phyloP scores from a whole-genome alignment of 1,140 invertebrate genomes.

The Tetraneura akinire region DNA sequence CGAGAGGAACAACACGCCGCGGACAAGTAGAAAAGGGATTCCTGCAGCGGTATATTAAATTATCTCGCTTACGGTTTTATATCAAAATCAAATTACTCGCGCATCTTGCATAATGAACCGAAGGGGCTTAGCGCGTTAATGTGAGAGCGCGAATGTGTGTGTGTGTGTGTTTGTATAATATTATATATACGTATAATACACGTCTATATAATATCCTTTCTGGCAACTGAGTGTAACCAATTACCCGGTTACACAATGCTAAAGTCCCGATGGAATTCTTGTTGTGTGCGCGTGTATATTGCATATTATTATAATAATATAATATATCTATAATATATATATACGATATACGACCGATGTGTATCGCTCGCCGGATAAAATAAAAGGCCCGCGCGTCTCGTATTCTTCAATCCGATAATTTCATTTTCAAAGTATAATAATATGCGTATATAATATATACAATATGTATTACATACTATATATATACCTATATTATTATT shows the following conservation, averaged over 20 bases:
- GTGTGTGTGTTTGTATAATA: neutral
- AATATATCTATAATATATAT: no score
- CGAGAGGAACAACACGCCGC: neutral
- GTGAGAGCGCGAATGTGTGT: neutral
- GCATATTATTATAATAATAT: no score
- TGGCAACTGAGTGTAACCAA: conserved; percentile 38
- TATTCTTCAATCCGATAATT: conserved; percentile 14
- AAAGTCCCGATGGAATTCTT: conserved; percentile 25
- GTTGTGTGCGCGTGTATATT: neutral
- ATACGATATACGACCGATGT: neutral
- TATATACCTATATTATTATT: no score
- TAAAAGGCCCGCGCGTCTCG: conserved; percentile 2
- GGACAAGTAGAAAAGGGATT: conserved; percentile 19
- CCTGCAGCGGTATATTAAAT: conserved; percentile 10
- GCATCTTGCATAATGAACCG: conserved; percentile 43
- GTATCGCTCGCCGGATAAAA: neutral
- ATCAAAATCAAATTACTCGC: conserved; percentile 43
- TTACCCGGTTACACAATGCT: conserved; percentile 30
- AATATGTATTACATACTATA: no score
- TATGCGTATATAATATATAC: neutral
- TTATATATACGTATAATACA: neutral
- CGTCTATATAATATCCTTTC: neutral
- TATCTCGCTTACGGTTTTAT: conserved; percentile 41
- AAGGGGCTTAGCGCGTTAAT: conserved; percentile 43
- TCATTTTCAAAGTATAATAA: conserved; percentile 5